Percentiles rank a stretch among this genome's conserved stretches.
Evolutionary conservation across 2,113 vertebrate species (phyloP).

Genomic region (Recurvirostra avosetta): DNA sequence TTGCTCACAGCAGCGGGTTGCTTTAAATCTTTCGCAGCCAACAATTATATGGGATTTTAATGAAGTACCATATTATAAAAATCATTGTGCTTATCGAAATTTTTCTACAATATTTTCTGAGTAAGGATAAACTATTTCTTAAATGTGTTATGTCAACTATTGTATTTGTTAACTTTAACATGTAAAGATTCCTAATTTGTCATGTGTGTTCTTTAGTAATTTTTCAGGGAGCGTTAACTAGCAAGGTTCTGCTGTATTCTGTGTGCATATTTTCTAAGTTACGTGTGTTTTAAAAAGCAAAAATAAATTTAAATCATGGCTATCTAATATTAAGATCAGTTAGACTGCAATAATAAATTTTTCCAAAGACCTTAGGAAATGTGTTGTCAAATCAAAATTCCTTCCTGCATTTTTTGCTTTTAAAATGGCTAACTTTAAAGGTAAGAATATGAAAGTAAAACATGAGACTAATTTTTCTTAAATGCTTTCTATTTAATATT

Average conservation of each 20-base stretch:
- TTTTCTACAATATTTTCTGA: background rate
- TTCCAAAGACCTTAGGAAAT: background rate
- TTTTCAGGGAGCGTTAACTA: background rate
- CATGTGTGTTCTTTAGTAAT: background rate
- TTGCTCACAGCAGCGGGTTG: background rate
- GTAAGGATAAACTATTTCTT: background rate
- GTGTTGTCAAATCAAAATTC: background rate
- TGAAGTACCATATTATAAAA: background rate
- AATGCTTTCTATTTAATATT: background rate
- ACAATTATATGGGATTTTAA: background rate
- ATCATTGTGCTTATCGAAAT: background rate
- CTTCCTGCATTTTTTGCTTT: background rate
- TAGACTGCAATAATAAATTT: background rate
- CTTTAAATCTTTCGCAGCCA: background rate
- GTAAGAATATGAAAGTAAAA: background rate
- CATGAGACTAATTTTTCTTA: background rate
- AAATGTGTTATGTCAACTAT: background rate
- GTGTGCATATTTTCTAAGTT: background rate
- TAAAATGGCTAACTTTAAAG: background rate
- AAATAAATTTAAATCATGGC: background rate
- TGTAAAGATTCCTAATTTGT: background rate
- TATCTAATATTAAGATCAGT: background rate
- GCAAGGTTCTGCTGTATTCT: slow-evolving; percentile 50
- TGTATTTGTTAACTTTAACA: background rate
- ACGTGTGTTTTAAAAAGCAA: background rate